Base-by-base conservation (phyloP, 1,140 invertebrate genomes). In the Drosophila navojoa region DNA sequence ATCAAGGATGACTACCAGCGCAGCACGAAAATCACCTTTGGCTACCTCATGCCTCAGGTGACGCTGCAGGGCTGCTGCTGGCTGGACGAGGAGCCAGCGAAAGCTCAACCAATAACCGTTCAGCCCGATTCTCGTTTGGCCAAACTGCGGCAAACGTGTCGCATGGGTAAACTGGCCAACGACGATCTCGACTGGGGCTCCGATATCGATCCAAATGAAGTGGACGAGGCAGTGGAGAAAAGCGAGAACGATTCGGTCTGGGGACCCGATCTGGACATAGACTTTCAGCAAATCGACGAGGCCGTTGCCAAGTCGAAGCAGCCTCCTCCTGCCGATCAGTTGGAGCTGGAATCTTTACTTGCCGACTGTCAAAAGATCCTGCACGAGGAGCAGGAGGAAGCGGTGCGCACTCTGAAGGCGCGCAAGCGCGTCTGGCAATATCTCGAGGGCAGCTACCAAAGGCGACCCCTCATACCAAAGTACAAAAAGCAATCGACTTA, bases 61-160 rank as follows among this genome's bases (percentile, higher is more conserved):
- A 77, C 75, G 3, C 44, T 78, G 4, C 63, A 67, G 15, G 75
- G 58, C 4, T 64, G 71, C 25, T 54, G 72, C 13, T 80, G 78
- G 78, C 59, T 80, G 44, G 67, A 77, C 32, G 32, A 66, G 1
- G 52, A 71, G 3, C n/a, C 42, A 22, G 19, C 61, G 25, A 42
- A 60, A 16, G 25, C 55, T 5, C 68, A 45, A 19, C 10, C 58
- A 3, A 78, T 90, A 78, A 22, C 76, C 93, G 92, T 87, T 57
- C 15, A 90, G 77, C 32, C 69, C 5, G 38, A 49, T 15, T 47
- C 44, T 5, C 57, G 50, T 7, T 9, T 62, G 35, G 53, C 71
- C 1, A 70, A 57, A 57, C 42, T 72, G 15, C 50, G 74, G 5
- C 9, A 58, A 58, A 55, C 7, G 3, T 15, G 10, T 7, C 11